Conservation (phyloP, 1,140 invertebrate genomes). For the Saccostrea echinata region DNA sequence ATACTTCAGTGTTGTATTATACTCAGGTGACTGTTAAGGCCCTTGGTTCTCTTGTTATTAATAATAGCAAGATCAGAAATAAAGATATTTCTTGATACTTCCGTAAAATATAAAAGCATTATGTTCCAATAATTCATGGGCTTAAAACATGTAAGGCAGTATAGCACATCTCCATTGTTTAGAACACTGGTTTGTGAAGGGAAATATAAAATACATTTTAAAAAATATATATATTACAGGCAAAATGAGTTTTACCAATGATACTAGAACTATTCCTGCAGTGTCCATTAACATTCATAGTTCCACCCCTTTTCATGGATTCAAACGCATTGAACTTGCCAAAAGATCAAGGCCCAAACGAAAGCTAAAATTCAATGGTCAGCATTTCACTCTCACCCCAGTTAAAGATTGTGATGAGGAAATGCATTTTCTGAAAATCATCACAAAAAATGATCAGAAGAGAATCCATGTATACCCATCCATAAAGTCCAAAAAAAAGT, state of each 20-base stretch:
- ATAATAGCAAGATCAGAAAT: too few relatives aligned
- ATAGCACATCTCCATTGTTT: too few relatives aligned
- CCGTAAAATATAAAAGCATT: too few relatives aligned
- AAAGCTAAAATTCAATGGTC: neutral
- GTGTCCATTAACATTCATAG: constrained; percentile 14
- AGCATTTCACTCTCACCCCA: neutral
- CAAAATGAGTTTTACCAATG: neutral
- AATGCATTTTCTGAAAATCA: constrained; percentile 7
- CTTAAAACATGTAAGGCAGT: too few relatives aligned
- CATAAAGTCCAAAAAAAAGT: neutral
- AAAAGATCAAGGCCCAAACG: neutral
- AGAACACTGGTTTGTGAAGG: too few relatives aligned
- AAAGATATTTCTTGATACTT: too few relatives aligned
- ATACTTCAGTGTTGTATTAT: too few relatives aligned
- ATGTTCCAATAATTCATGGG: too few relatives aligned
- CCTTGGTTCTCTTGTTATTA: too few relatives aligned
- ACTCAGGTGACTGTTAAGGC: too few relatives aligned
- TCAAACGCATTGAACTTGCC: neutral
- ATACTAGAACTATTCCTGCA: neutral
- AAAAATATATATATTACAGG: neutral
- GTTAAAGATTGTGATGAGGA: neutral
- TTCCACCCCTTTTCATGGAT: constrained; percentile 18
- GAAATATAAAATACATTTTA: too few relatives aligned
- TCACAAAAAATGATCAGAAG: neutral
- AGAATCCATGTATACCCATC: neutral